A percentile compares a stretch with the other conserved stretches of the same genome.
These are phyloP conservation scores for Podarcis lilfordi DNA, from an alignment of 2,797 vertebrate genomes.

Conservation along the genomic window DNA sequence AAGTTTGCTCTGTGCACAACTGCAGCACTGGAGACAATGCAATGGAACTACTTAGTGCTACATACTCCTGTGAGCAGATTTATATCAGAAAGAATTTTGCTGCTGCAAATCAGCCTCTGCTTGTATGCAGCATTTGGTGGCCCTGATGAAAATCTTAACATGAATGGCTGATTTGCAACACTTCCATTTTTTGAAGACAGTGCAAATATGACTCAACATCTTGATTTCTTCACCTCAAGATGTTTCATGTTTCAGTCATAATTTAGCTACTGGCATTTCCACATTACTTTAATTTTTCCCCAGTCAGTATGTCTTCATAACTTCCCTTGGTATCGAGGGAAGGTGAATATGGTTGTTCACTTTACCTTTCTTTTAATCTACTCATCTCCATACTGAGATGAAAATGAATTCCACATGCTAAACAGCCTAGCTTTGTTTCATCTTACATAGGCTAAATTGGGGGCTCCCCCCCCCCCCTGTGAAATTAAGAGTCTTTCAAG, in stretches of 20 bases:
- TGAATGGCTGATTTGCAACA: not conserved
- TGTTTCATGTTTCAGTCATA: not conserved
- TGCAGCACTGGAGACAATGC: too few relatives aligned
- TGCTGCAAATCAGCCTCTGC: not conserved
- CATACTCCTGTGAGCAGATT: not conserved
- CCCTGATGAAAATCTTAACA: not conserved
- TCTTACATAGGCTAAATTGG: not conserved
- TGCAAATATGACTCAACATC: not conserved
- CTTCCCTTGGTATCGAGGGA: not conserved
- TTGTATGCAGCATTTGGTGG: not conserved
- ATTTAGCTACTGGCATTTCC: not conserved
- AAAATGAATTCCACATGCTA: not conserved
- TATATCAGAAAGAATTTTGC: not conserved
- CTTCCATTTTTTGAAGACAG: not conserved
- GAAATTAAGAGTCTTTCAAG: not conserved
- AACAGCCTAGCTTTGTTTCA: not conserved
- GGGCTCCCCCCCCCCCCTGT: not conserved
- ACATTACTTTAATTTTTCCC: not conserved
- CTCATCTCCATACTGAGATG: not conserved
- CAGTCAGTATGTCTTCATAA: not conserved
- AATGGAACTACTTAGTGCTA: not conserved
- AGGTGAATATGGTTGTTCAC: not conserved
- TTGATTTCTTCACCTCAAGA: too few relatives aligned
- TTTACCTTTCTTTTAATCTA: not conserved
- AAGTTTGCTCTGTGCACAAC: too few relatives aligned